phyloP scores from a whole-genome alignment of 2,888 invertebrate species.

The Eulithis testata region DNA sequence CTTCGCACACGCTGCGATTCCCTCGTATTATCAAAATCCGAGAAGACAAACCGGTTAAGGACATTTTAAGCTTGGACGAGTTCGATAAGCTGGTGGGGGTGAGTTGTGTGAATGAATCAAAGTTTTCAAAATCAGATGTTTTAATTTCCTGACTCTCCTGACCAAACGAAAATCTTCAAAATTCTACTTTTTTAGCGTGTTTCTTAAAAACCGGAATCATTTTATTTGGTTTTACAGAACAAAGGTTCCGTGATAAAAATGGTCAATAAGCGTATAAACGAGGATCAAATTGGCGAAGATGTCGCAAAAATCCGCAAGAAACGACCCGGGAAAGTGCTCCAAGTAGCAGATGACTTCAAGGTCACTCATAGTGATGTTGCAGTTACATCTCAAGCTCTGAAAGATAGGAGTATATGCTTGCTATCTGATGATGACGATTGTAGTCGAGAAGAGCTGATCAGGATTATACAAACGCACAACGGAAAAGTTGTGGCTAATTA shows the following conservation, averaged over 20 bases:
- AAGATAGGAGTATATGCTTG: constrained; percentile 63
- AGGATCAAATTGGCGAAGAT: constrained; percentile 49
- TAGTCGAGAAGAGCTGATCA: constrained; percentile 56
- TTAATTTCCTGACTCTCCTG: no score
- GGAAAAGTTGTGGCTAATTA: constrained; percentile 67
- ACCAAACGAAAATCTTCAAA: no score
- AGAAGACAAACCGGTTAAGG: constrained; percentile 92
- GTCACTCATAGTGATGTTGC: constrained; percentile 46
- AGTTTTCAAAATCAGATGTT: no score
- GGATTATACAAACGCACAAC: constrained; percentile 65
- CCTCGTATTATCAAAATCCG: constrained; percentile 92
- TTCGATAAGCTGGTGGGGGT: constrained; percentile 85
- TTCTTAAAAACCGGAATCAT: neutral
- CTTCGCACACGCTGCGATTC: constrained; percentile 93
- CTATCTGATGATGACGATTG: constrained; percentile 70
- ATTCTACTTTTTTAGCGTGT: no score
- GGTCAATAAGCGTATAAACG: constrained; percentile 59
- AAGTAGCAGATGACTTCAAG: constrained; percentile 66
- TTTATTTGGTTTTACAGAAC: constrained; percentile 44
- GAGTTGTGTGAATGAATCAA: constrained; percentile 38
- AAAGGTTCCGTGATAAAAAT: constrained; percentile 66
- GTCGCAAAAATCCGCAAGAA: constrained; percentile 53
- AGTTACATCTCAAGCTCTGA: constrained; percentile 62
- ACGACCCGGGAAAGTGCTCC: constrained; percentile 50
- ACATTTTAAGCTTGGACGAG: constrained; percentile 90